Base-by-base conservation (phyloP, 2,797 vertebrate genomes). In the Scomberomorus guttatus region DNA sequence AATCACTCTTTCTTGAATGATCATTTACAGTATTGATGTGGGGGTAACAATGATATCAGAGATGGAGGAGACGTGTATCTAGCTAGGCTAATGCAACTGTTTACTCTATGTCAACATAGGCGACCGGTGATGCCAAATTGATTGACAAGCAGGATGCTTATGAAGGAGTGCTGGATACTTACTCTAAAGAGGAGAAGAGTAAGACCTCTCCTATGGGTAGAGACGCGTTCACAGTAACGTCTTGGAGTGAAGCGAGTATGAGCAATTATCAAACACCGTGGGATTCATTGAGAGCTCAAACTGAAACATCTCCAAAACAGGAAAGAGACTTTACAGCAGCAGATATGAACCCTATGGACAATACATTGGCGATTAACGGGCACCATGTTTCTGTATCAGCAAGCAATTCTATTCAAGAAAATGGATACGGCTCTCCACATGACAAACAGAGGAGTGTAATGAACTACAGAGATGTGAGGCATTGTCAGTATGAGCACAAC, bases 81-180 rank as follows among this genome's bases (percentile, higher is more conserved):
- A 83, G 81, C 55, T 65, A 92, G 95, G 94, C 95, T 94, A 97
- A 95, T 96, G 92, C 96, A 96, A 97, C 90, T 97, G 96, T 97
- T 96, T 96, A 97, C 97, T 99, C 96, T 96, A 96, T 96, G 97
- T 99, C 97, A 96, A 96, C 96, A 96, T 96, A 99, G 98, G 98
- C 96, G 83, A 97, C 96, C 91, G 95, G 95, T 96, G 97, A 97
- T 90, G 97, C 96, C 97, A 96, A 97, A 95, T 96, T 98, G 96
- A 95, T 97, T 98, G 97, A 97, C 93, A 97, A 96, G 95, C 94
- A 96, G 93, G 95, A 95, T 89, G 91, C 93, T 96, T 95, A 93
- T 94, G 92, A 94, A 89, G 91, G 90, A 88, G 87, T 90, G 44
- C 79, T 90, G 91, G 90, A 92, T 67, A 64, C 88, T 90, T 89